A percentile compares a stretch with the other conserved stretches of the same genome.
phyloP scores from a whole-genome alignment of 2,113 vertebrate genomes.

The Syngnathoides biaculeatus region DNA sequence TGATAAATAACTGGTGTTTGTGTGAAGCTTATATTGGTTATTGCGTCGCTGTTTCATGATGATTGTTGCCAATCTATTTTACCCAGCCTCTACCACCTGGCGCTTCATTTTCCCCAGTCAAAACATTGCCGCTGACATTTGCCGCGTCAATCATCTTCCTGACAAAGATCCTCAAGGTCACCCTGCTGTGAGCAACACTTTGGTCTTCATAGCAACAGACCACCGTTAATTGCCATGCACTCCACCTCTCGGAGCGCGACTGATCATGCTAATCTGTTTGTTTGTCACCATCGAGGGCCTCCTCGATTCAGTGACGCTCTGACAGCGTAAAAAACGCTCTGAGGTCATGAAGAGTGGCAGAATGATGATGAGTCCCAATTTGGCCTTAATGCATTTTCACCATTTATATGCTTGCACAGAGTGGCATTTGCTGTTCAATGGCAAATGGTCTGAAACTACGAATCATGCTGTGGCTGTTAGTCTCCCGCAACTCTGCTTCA shows the following conservation, averaged over 20 bases:
- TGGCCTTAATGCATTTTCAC: conserved; percentile 44
- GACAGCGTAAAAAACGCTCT: conserved; percentile 34
- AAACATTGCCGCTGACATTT: conserved; percentile 16
- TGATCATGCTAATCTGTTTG: conserved; percentile 65
- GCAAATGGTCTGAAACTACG: conserved; percentile 43
- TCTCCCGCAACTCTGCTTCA: neutral
- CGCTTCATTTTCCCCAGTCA: conserved; percentile 12
- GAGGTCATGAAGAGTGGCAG: conserved; percentile 25
- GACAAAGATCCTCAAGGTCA: conserved; percentile 64
- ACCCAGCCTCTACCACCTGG: conserved; percentile 26
- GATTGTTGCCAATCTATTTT: no score
- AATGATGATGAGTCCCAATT: conserved; percentile 39
- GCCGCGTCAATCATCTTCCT: conserved; percentile 50
- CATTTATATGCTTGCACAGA: conserved; percentile 17
- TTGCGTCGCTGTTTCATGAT: no score
- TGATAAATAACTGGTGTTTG: no score
- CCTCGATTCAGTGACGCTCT: conserved; percentile 32
- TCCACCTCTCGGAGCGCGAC: conserved; percentile 39
- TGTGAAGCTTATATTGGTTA: no score
- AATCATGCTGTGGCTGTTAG: conserved; percentile 23
- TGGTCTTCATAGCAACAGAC: conserved; percentile 40
- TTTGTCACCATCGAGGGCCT: conserved; percentile 49
- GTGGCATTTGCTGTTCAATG: conserved; percentile 30
- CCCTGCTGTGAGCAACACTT: conserved; percentile 15
- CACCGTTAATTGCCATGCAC: conserved; percentile 52